Percentiles rank a stretch among this genome's conserved stretches.
Evolutionary conservation across 2,888 invertebrate species (phyloP).

Genomic region (Troides helena): DNA sequence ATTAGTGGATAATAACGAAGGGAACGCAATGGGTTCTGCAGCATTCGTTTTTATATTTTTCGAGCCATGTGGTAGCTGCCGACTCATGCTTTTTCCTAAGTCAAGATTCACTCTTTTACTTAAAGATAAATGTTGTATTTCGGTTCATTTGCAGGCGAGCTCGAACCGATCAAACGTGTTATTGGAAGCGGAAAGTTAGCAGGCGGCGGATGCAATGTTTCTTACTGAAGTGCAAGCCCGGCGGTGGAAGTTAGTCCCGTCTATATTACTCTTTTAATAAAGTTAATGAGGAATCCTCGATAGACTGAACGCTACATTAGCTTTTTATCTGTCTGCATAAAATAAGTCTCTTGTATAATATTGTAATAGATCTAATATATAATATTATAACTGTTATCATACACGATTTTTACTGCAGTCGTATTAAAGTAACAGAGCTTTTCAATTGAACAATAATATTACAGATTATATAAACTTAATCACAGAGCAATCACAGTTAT

Average conservation of each 20-base stretch:
- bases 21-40: conserved; percentile 61
- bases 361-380: too few species aligned
- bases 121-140: conserved; percentile 74
- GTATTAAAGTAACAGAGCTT: too few species aligned
- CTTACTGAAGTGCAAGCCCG: conserved; percentile 45
- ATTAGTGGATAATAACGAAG: not conserved
- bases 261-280: conserved; percentile 49
- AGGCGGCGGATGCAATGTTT: conserved; percentile 48
- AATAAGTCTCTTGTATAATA: too few species aligned
- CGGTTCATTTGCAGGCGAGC: conserved; percentile 73
- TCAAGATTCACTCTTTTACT: conserved; percentile 70
- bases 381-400: too few species aligned
- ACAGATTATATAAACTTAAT: too few species aligned
- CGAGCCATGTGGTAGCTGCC: conserved; percentile 63
- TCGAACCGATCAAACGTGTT: conserved; percentile 67
- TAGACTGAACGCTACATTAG: conserved; percentile 31
- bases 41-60: conserved; percentile 73
- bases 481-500: too few species aligned
- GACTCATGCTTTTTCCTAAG: conserved; percentile 48
- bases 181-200: conserved; percentile 58
- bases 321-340: not conserved
- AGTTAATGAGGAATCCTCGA: conserved; percentile 42
- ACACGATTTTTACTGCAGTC: too few species aligned
- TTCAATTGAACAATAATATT: too few species aligned
- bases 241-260: conserved; percentile 46